Conservation (phyloP, 92 coral and sea anemone species). For the Palythoa caribaeorum region DNA sequence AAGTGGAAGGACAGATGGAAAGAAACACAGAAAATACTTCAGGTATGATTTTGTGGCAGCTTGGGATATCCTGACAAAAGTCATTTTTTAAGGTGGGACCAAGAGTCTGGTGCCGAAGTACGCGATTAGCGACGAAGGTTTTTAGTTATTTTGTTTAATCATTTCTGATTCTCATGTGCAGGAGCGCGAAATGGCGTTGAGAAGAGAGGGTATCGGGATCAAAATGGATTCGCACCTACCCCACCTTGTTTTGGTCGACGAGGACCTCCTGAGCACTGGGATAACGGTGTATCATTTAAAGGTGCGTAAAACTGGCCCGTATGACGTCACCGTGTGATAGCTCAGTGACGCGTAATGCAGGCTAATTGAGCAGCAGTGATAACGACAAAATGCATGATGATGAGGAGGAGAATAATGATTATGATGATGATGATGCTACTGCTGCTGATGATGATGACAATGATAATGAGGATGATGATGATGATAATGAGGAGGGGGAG, state of each 20-base stretch:
- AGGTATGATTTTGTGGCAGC: constrained; percentile 58
- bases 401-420: too few relatives aligned
- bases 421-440: too few relatives aligned
- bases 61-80: too few relatives aligned
- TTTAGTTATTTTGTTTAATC: not conserved
- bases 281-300: constrained; percentile 97
- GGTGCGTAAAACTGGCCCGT: constrained; percentile 56
- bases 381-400: too few relatives aligned
- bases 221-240: constrained; percentile 99
- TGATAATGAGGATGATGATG: too few relatives aligned
- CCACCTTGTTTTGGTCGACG: constrained; percentile 94
- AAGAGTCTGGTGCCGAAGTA: too few relatives aligned
- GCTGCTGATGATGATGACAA: too few relatives aligned
- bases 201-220: constrained; percentile 97
- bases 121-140: too few relatives aligned
- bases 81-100: too few relatives aligned
- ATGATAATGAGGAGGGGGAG: too few relatives aligned
- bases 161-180: constrained; percentile 26
- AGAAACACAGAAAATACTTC: constrained; percentile 96
- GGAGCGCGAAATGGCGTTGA: constrained; percentile 98
- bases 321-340: not conserved
- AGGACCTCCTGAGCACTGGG: constrained; percentile 95
- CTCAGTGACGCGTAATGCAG: too few relatives aligned
- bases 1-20: constrained; percentile 99
- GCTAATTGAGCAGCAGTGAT: too few relatives aligned